phyloP scores from a whole-genome alignment of 35 echinoderm and acorn worm genomes.

The Ptychodera flava region DNA sequence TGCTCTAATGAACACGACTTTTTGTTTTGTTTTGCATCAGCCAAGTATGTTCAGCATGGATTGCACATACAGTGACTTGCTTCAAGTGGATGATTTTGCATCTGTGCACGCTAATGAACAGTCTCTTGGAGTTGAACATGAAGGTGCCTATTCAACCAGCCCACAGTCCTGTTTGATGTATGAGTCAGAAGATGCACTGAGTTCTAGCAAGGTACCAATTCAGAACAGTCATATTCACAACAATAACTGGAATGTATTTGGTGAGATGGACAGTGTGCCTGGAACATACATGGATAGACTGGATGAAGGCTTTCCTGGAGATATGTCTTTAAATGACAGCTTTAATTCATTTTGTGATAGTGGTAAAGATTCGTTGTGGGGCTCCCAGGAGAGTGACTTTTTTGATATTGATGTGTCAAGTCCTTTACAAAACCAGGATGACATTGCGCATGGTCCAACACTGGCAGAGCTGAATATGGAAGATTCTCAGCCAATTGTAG shows the following conservation, averaged over 20 bases:
- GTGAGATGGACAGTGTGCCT: not conserved
- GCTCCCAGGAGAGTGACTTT: constrained; percentile 45
- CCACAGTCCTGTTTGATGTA: constrained; percentile 78
- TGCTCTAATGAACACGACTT: no score
- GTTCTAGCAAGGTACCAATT: constrained; percentile 6
- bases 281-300: constrained; percentile 5
- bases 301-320: constrained; percentile 1
- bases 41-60: not conserved
- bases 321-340: constrained; percentile 7
- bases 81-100: not conserved
- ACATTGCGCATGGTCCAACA: constrained; percentile 56
- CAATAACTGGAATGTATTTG: not conserved
- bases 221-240: not conserved
- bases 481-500: constrained; percentile 51
- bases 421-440: constrained; percentile 34
- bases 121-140: not conserved
- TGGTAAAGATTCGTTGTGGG: constrained; percentile 13
- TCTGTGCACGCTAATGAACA: not conserved
- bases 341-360: constrained; percentile 2
- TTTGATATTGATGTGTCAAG: constrained; percentile 35
- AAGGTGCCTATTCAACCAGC: constrained; percentile 11
- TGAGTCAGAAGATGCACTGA: constrained; percentile 33
- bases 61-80: not conserved
- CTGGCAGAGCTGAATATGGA: constrained; percentile 94
- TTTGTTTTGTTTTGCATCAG: no score